Evolutionary conservation across 35 echinoderm and acorn worm species (phyloP), one percentile per base, ranked within the genome.

Genomic region (Strongylocentrotus purpuratus): DNA sequence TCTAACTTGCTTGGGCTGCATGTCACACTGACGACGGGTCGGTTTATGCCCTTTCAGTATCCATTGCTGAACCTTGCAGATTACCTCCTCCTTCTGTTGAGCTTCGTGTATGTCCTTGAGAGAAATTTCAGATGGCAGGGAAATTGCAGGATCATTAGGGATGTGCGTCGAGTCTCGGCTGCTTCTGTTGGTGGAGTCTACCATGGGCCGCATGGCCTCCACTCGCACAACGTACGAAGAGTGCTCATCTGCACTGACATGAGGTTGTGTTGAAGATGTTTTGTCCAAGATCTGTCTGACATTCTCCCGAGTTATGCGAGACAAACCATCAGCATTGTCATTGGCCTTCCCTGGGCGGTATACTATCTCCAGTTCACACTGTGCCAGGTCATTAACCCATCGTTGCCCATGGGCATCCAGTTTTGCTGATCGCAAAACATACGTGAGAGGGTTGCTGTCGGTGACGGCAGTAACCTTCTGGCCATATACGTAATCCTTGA

Each of bases 391-490:
- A 52, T 70, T 91, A 14, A 97, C 47, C 95, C 96, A 97, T 0
- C 96, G 78, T 28, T 97, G 96, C 32, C 95, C 41, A 35, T 86
- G 55, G 10, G 96, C 93, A 50, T 97, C 96, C 32, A 95, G 85
- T 33, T 97, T 97, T 12, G 95, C 96, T 32, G 94, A 41, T 2
- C 88, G 65, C 65, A 88, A 46, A 5, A 97, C 96, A 90, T 97
- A 97, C 41, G 90, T 89, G 5, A 97, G 59, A 41, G 95, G 96
- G 90, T 97, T 95, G 59, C 88, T 97, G 65, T 97, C 94, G 47
- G 85, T 95, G 31, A 70, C 48, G 28, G 88, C 94, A 33, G 61
- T 91, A 48, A 97, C 58, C n/a, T 87, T 0, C n/a, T 95, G 95
- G 1, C 96, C 96, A 61, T 95, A 97, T 7, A 95, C 32, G 87